Percentiles rank a stretch among this genome's conserved stretches.
phyloP scores from a whole-genome alignment of 2,113 vertebrate species.

The Neotragus moschatus region DNA sequence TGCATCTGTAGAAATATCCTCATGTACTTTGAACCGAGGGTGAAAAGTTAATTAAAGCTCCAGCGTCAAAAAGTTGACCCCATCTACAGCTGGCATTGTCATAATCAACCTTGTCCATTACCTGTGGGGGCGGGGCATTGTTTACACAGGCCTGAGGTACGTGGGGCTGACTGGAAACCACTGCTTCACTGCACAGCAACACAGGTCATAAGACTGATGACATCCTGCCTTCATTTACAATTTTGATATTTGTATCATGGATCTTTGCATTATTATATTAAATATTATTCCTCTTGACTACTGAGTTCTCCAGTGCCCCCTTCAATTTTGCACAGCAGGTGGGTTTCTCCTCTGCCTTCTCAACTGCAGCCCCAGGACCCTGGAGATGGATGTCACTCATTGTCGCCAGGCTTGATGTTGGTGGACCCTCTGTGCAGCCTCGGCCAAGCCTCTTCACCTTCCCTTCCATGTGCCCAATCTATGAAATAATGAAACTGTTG shows the following conservation, averaged over 20 bases:
- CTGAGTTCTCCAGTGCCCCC: not conserved
- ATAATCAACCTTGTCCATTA: rapidly evolving
- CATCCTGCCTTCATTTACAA: not conserved
- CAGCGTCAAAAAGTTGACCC: not conserved
- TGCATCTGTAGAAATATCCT: not conserved
- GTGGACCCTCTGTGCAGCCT: not conserved
- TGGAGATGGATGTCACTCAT: not conserved
- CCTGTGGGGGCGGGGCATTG: not conserved
- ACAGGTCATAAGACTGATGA: not conserved
- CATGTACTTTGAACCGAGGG: not conserved
- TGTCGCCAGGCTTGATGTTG: rapidly evolving
- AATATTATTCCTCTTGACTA: not conserved
- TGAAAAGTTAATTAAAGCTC: not conserved
- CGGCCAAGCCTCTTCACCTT: not conserved
- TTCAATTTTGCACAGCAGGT: not conserved
- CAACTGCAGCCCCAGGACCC: too few relatives aligned
- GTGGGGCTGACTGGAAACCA: not conserved
- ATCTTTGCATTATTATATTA: not conserved
- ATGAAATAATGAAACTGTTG: not conserved
- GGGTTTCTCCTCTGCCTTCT: not conserved
- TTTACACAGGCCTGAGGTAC: rapidly evolving
- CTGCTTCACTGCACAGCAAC: not conserved
- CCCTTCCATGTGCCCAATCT: not conserved
- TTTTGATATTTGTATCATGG: not conserved
- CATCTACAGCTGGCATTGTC: not conserved